Evolutionary conservation across 2,113 vertebrate species (phyloP).

Genomic region (Laterallus jamaicensis): DNA sequence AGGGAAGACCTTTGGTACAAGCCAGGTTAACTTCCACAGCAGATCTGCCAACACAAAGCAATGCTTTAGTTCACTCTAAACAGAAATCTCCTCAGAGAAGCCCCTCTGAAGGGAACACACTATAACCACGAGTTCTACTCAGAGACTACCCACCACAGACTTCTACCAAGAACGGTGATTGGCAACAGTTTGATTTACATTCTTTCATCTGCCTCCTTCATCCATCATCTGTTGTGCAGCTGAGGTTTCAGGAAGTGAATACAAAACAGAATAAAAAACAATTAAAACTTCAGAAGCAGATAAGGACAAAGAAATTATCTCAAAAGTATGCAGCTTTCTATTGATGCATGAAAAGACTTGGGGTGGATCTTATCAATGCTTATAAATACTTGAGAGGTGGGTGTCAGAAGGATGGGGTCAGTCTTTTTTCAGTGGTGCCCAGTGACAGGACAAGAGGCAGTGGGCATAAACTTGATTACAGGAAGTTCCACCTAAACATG

Average conservation of each 20-base stretch:
- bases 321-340: background rate
- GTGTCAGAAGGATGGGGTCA: too few relatives aligned
- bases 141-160: background rate
- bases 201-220: background rate
- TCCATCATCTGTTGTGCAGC: background rate
- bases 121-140: background rate
- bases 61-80: accelerated
- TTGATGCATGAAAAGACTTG: too few relatives aligned
- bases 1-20: background rate
- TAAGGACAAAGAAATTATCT: background rate
- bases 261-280: background rate
- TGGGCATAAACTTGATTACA: too few relatives aligned
- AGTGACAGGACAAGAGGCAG: too few relatives aligned
- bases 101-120: background rate
- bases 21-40: background rate
- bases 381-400: too few relatives aligned
- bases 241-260: background rate
- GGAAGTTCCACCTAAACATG: too few relatives aligned
- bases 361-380: too few relatives aligned
- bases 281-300: background rate
- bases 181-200: background rate
- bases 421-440: too few relatives aligned
- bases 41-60: background rate
- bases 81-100: background rate
- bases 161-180: background rate